phyloP scores from a whole-genome alignment of 2,797 vertebrate species.

The Chromis chromis region DNA sequence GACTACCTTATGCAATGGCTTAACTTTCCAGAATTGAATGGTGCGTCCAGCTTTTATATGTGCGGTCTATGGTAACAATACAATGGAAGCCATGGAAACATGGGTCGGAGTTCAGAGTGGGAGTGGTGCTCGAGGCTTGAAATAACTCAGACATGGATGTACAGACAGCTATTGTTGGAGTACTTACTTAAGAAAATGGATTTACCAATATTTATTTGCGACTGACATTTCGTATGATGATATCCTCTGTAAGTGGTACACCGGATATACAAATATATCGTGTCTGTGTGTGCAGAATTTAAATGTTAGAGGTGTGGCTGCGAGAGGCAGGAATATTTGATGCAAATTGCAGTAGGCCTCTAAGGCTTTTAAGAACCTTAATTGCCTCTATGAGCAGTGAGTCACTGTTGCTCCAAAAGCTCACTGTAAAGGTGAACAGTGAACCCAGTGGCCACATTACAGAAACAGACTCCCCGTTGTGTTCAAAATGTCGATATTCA shows the following conservation, averaged over 20 bases:
- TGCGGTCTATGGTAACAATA: background rate
- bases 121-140: too few relatives aligned
- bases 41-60: too few relatives aligned
- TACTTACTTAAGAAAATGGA: background rate
- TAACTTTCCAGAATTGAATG: too few relatives aligned
- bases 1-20: too few relatives aligned
- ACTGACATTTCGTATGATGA: too few relatives aligned
- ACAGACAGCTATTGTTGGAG: background rate
- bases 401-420: background rate
- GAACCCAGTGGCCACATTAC: background rate
- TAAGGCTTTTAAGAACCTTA: constrained; percentile 3
- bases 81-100: background rate
- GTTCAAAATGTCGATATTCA: constrained; percentile 1
- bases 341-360: background rate
- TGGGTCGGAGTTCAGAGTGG: background rate
- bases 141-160: background rate
- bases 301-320: too few relatives aligned
- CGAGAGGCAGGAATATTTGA: background rate
- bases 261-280: background rate
- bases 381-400: constrained; percentile 13
- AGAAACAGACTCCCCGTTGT: constrained; percentile 18
- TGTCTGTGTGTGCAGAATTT: background rate
- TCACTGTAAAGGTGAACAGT: background rate
- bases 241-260: too few relatives aligned
- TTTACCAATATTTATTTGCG: background rate